These are phyloP conservation scores for Apolygus lucorum DNA, from an alignment of 1,140 invertebrate genomes.

Conservation along the genomic window DNA sequence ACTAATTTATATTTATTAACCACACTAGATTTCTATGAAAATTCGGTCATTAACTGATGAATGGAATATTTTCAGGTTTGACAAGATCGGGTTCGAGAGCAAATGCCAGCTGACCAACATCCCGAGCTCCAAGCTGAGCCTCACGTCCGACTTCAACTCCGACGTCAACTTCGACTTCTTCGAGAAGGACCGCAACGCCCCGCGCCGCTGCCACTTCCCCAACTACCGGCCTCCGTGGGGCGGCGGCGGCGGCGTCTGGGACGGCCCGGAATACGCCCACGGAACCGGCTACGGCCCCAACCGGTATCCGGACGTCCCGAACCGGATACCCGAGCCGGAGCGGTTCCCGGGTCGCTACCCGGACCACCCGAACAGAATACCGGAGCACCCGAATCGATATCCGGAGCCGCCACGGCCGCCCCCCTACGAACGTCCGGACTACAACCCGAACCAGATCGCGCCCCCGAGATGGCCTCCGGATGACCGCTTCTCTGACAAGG, in stretches of 20 bases:
- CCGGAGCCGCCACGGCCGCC: neutral
- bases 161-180: conserved; percentile 70
- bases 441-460: conserved; percentile 17
- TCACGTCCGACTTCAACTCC: conserved; percentile 49
- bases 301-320: neutral
- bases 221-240: neutral
- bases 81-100: conserved; percentile 41
- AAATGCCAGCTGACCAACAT: conserved; percentile 60
- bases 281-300: neutral
- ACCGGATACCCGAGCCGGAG: neutral
- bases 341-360: neutral
- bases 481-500: conserved; percentile 1
- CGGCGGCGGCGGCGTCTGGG: conserved; percentile 7
- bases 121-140: conserved; percentile 53
- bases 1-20: no score
- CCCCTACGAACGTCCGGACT: neutral
- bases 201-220: conserved; percentile 28
- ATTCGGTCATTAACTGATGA: no score
- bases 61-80: conserved; percentile 33
- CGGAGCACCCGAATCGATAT: neutral
- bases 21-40: no score
- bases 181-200: conserved; percentile 47
- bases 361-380: conserved; percentile 13
- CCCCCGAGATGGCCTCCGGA: neutral
- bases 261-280: neutral